Conservation (phyloP, 2,888 invertebrate species). For the Pachycephus smyrnensis region DNA sequence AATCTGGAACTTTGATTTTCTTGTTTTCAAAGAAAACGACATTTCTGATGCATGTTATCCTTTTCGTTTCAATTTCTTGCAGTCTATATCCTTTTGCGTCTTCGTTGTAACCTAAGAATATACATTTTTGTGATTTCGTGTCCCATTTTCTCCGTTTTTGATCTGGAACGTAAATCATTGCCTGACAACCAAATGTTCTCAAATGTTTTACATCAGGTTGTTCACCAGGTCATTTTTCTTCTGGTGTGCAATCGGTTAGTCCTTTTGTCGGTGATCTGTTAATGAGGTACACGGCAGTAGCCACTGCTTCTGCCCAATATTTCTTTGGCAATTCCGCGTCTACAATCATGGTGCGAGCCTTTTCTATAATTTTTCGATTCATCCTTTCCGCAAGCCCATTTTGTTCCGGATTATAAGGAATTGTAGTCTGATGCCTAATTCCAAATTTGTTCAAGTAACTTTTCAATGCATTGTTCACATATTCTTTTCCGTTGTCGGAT, state of each 20-base stretch:
- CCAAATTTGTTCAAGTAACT: conserved; percentile 29
- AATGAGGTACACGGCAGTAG: conserved; percentile 25
- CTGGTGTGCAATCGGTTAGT: conserved; percentile 23
- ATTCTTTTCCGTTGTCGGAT: conserved; percentile 32
- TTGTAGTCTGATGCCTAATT: conserved; percentile 24
- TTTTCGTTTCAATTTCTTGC: conserved; percentile 6
- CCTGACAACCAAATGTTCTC: conserved; percentile 31
- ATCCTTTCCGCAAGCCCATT: conserved; percentile 30
- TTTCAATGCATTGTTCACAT: conserved; percentile 28
- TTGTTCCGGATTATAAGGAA: conserved; percentile 29
- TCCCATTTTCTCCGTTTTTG: conserved; percentile 33
- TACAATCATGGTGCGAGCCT: conserved; percentile 23
- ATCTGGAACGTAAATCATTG: conserved; percentile 31
- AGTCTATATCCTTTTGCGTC: conserved; percentile 26
- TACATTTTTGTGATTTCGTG: conserved; percentile 31
- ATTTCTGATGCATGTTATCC: conserved; percentile 21
- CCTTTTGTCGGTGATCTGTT: conserved; percentile 25
- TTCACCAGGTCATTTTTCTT: conserved; percentile 35
- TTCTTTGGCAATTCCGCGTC: conserved; percentile 18
- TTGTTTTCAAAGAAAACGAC: too few relatives aligned
- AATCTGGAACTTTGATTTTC: too few relatives aligned
- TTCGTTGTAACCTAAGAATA: conserved; percentile 34
- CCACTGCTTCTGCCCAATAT: conserved; percentile 36
- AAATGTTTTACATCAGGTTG: conserved; percentile 32
- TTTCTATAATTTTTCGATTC: conserved; percentile 26